Percentiles rank a stretch among this genome's conserved stretches.
Conservation (phyloP, 2,797 vertebrate species). For the Pseudomugil gertrudae region DNA sequence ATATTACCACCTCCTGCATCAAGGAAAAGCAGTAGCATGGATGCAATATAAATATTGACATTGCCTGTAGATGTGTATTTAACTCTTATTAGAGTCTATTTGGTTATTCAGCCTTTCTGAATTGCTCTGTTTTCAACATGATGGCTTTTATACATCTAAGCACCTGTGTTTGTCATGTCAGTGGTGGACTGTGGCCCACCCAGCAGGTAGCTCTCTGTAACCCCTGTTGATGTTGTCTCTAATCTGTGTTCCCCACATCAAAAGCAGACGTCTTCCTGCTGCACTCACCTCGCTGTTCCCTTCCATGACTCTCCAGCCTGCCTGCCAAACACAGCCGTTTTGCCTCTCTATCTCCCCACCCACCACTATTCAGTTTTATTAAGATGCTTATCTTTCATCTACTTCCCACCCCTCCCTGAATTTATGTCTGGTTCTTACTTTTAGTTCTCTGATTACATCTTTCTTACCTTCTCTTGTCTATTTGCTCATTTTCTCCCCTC, state of each 20-base stretch:
- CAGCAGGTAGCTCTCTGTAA: constrained; percentile 38
- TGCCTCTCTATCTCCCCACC: constrained; percentile 40
- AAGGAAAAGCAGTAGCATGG: not conserved
- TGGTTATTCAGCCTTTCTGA: constrained; percentile 13
- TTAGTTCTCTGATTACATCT: constrained; percentile 7
- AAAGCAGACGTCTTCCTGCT: constrained; percentile 44
- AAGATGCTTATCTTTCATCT: constrained; percentile 11
- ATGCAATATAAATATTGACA: not conserved
- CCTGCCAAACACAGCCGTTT: constrained; percentile 69
- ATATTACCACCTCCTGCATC: constrained; percentile 1
- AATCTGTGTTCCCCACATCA: constrained; percentile 58
- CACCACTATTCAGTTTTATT: constrained; percentile 50
- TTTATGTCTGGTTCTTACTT: constrained; percentile 8
- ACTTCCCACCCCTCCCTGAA: not conserved
- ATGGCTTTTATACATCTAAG: constrained; percentile 20
- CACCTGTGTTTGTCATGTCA: constrained; percentile 54
- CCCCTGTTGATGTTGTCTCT: constrained; percentile 56
- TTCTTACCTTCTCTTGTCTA: not conserved
- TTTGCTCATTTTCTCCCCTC: not conserved
- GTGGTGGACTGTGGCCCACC: constrained; percentile 19
- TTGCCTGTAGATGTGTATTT: constrained; percentile 13
- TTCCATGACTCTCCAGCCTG: constrained; percentile 30
- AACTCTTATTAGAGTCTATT: constrained; percentile 25
- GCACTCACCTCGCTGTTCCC: not conserved
- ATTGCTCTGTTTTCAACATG: constrained; percentile 16